Base-by-base conservation (phyloP, 2,113 vertebrate species). In the Gallinago media region DNA sequence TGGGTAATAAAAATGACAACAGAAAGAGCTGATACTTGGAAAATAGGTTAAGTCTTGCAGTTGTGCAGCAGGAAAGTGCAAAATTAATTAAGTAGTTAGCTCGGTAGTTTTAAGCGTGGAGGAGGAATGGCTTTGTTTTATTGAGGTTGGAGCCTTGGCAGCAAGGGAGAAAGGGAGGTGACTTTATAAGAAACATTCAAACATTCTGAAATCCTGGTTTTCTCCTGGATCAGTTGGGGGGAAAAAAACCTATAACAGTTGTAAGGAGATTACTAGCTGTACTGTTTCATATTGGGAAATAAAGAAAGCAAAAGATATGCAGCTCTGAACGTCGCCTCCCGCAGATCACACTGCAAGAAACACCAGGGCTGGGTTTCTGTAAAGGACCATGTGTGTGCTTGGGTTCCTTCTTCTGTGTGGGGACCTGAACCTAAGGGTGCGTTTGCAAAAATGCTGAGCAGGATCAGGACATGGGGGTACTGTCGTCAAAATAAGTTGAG, bases 61-160 rank as follows among this genome's bases (percentile, higher is more conserved):
- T 52, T 76, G 55, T 77, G 65, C 70, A 75, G 62, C 40, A 61
- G 54, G 61, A 78, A 96, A 56, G 18, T 38, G 87, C 40, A 50
- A 81, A 82, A 87, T 54, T 91, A 46, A 89, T 91, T 65, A 82
- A 65, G 52, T 50, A 89, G 56, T 71, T 92, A 75, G 32, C 16
- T 94, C 3, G 1, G 29, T 77, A 13, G 18, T 78, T 80, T 91
- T 77, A 77, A 91, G 16, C 84, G 59, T 55, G 40, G 3, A 11
- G 26, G 40, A 78, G 81, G 50, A 91, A 59, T 80, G n/a, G 10
- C 26, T 85, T 59, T 93, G 23, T 27, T 93, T 72, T 78, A 59
- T 56, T 70, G 52, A 83, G 68, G 26, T 15, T 91, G 32, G 11
- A 71, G 15, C 52, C 36, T 75, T 0, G 0, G 19, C 36, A 66